Base-by-base conservation (phyloP, 2,888 invertebrate species). In the Rhyacophila evoluta region DNA sequence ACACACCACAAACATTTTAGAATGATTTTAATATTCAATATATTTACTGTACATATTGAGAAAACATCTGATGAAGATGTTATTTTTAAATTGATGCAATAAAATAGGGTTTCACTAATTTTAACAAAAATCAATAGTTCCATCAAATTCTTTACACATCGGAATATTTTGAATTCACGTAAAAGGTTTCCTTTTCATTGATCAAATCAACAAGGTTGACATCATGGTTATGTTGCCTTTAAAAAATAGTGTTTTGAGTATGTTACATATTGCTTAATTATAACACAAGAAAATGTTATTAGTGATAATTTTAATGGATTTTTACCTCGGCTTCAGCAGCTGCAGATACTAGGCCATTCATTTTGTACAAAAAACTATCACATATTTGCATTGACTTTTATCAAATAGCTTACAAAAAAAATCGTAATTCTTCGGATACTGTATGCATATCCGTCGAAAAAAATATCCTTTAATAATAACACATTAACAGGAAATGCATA, bases 261-360 rank as follows among this genome's bases (percentile, higher is more conserved):
- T n/a, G n/a, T n/a, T n/a, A n/a, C n/a, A n/a, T n/a, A n/a, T n/a
- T n/a, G n/a, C n/a, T n/a, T 15, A 37, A 6, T 38, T 72, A 29
- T 19, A 12, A 19, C 25, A 6, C 38, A 37, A n/a, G 10, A 12
- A 29, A 72, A 29, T 37, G 28, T 25, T 41, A 41, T 27, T 15
- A 67, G 8, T 15, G 15, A 29, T 25, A 12, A 37, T 78, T 39
- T 39, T 39, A 15, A 6, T 39, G 39, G n/a, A 15, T 12, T 39
- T 39, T 74, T 79, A 82, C 82, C 78, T 82, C 82, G 72, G 82
- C 82, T 78, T 82, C 82, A 69, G 82, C 82, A 72, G 79, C 79
- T 37, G 82, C 82, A 67, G 82, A 81, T 27, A 81, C 81, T 74
- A 82, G 81, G 71, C 82, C 82, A 78, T 81, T 82, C 82, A 82